Percentiles rank a stretch among this genome's conserved stretches.
phyloP scores from a whole-genome alignment of 2,797 vertebrate species.

The Astyanax mexicanus region DNA sequence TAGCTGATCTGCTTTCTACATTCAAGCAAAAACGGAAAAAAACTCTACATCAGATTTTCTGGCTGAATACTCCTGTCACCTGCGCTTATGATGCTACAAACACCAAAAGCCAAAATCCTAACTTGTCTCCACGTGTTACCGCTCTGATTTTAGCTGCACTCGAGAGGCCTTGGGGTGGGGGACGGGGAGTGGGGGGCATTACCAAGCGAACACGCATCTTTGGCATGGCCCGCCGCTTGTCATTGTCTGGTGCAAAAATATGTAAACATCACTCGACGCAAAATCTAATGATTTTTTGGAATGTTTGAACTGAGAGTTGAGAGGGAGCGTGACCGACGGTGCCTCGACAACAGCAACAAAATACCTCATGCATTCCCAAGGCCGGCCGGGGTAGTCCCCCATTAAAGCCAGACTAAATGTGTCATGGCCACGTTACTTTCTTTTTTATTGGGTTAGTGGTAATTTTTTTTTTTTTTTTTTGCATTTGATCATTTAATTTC shows the following conservation, averaged over 20 bases:
- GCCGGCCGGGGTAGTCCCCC: conserved; percentile 9
- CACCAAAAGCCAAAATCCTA: too few relatives aligned
- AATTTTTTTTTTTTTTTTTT: neutral
- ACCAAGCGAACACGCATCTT: conserved; percentile 35
- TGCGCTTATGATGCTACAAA: neutral
- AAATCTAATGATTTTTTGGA: conserved; percentile 59
- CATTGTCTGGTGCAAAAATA: conserved; percentile 71
- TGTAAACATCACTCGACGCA: conserved; percentile 66
- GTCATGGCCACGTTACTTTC: conserved; percentile 12
- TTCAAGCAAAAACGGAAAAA: neutral
- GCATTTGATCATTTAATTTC: conserved; percentile 42
- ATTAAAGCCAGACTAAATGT: conserved; percentile 7
- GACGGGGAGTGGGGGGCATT: conserved; percentile 20
- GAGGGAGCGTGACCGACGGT: conserved; percentile 7
- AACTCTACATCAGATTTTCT: neutral
- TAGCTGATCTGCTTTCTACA: neutral
- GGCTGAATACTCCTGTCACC: neutral
- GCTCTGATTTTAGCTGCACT: conserved; percentile 29
- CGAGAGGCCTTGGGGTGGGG: conserved; percentile 34
- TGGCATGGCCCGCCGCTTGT: conserved; percentile 46
- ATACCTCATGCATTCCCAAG: conserved; percentile 12
- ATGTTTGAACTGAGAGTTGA: conserved; percentile 58
- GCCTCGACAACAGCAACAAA: conserved; percentile 23
- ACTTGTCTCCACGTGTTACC: neutral
- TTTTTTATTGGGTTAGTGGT: conserved; percentile 14